A percentile compares a stretch with the other conserved stretches of the same genome.
Evolutionary conservation across 2,113 vertebrate genomes (phyloP).

Genomic region (Osmerus eperlanus): DNA sequence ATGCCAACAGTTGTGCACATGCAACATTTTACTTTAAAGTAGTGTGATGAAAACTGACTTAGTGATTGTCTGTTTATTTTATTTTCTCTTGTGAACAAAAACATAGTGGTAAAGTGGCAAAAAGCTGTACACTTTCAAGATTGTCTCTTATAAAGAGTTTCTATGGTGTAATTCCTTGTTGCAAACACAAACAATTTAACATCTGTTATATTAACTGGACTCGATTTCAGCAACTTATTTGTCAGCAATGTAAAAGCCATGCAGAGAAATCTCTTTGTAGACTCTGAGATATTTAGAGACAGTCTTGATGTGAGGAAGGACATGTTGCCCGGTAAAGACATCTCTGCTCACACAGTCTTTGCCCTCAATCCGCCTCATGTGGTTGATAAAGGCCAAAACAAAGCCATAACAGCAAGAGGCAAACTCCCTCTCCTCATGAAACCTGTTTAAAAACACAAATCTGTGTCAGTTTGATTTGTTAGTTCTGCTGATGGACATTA

Average conservation of each 20-base stretch:
- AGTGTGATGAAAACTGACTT: too few species aligned
- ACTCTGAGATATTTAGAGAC: constrained; percentile 74
- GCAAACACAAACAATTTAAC: background rate
- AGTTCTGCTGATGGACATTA: background rate
- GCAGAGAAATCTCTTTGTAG: constrained; percentile 61
- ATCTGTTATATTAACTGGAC: background rate
- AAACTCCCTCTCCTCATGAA: constrained; percentile 73
- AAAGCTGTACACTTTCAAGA: background rate
- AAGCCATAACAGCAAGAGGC: constrained; percentile 81
- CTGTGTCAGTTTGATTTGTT: background rate
- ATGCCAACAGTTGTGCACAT: too few species aligned
- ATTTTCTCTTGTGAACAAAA: too few species aligned
- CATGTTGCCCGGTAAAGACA: constrained; percentile 69
- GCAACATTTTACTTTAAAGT: too few species aligned
- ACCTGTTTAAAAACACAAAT: constrained; percentile 22
- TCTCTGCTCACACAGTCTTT: constrained; percentile 58
- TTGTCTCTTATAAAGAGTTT: background rate
- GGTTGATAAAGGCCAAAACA: constrained; percentile 76
- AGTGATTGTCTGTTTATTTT: too few species aligned
- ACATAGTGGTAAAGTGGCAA: too few species aligned
- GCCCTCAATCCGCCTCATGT: constrained; percentile 59
- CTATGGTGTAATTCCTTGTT: background rate
- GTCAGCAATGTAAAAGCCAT: constrained; percentile 57
- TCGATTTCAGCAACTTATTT: background rate
- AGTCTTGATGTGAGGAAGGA: constrained; percentile 68